These are phyloP conservation scores for Drosophila lacicola DNA, from an alignment of 2,888 invertebrate genomes.

Conservation along the genomic window DNA sequence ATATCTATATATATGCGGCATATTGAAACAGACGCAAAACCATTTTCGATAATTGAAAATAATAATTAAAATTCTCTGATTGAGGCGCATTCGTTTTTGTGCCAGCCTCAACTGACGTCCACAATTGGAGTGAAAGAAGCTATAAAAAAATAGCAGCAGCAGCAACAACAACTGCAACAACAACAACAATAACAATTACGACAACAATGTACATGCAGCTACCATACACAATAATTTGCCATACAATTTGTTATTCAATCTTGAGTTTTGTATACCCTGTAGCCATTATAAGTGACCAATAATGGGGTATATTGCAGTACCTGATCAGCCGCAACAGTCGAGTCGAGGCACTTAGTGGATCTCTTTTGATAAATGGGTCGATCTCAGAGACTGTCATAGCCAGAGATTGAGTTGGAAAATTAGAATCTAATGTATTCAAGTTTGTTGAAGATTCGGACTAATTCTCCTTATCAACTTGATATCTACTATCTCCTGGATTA, in stretches of 20 bases:
- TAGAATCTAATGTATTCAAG: no score
- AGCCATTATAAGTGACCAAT: neutral
- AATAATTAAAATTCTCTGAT: conserved; percentile 83
- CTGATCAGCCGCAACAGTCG: no score
- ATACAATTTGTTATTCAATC: conserved; percentile 54
- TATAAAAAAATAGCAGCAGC: conserved; percentile 56
- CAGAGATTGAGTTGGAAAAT: no score
- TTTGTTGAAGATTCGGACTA: no score
- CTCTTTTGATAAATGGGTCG: no score
- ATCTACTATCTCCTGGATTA: no score
- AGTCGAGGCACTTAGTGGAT: no score
- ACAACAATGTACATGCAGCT: conserved; percentile 33
- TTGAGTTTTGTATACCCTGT: conserved; percentile 6
- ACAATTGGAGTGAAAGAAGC: conserved; percentile 72
- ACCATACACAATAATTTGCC: conserved; percentile 56
- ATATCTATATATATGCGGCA: conserved; percentile 18
- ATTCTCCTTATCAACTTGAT: no score
- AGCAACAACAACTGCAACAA: conserved; percentile 18
- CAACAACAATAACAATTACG: conserved; percentile 24
- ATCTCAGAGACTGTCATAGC: no score
- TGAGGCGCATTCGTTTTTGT: conserved; percentile 49
- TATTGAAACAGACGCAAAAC: conserved; percentile 62
- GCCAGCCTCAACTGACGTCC: conserved; percentile 51
- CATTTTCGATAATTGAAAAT: conserved; percentile 83
- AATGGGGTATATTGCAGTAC: neutral